Evolutionary conservation across 2,113 vertebrate genomes (phyloP).

Genomic region (Rallus limicola): DNA sequence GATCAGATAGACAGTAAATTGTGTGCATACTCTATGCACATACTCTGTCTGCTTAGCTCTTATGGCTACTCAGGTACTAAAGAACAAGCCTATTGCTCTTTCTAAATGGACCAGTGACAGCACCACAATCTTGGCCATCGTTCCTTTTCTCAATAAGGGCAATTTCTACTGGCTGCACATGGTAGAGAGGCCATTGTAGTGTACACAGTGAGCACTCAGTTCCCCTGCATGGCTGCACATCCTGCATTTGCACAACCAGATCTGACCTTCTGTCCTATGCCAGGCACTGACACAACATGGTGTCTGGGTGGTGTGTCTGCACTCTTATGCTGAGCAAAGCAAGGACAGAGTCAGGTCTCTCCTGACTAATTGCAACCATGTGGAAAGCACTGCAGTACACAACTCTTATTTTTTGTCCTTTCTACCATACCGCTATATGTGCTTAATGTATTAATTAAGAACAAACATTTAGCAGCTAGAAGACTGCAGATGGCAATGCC

Average conservation of each 20-base stretch:
- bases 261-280: not conserved
- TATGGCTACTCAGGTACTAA: not conserved
- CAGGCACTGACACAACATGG: accelerated
- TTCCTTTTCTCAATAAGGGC: not conserved
- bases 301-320: not conserved
- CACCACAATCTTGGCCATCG: not conserved
- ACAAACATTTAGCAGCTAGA: not conserved
- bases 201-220: not conserved
- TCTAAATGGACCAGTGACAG: not conserved
- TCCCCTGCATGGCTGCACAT: not conserved
- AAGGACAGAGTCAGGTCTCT: not conserved
- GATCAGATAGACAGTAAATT: not conserved
- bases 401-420: not conserved
- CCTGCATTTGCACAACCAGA: not conserved
- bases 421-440: not conserved
- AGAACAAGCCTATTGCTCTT: not conserved
- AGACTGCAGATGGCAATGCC: not conserved
- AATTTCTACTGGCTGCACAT: not conserved
- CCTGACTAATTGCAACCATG: not conserved
- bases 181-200: not conserved
- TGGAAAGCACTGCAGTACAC: not conserved
- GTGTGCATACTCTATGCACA: not conserved
- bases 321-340: not conserved
- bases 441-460: not conserved
- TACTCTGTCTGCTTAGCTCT: not conserved